Evolutionary conservation across 2,797 vertebrate species (phyloP).

Genomic region (Aldrovandia affinis): DNA sequence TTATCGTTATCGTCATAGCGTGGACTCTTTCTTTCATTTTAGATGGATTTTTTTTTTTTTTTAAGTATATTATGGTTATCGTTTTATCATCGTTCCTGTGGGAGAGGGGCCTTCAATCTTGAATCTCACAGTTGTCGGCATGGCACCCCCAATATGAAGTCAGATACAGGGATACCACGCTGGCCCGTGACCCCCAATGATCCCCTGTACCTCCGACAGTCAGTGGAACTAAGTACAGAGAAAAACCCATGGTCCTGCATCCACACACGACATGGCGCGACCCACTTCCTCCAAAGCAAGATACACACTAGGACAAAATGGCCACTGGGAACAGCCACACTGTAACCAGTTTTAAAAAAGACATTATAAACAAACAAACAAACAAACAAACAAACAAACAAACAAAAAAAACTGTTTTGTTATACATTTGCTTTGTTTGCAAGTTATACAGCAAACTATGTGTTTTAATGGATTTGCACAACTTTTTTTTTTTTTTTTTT

Average conservation of each 20-base stretch:
- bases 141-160: too few species aligned
- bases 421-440: constrained; percentile 28
- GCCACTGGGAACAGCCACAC: constrained; percentile 18
- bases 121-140: too few species aligned
- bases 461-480: constrained; percentile 50
- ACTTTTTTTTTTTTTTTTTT: constrained; percentile 56
- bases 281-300: constrained; percentile 14
- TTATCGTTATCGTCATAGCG: too few species aligned
- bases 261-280: background rate
- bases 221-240: constrained; percentile 17
- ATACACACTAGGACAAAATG: constrained; percentile 9
- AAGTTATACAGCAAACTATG: constrained; percentile 38
- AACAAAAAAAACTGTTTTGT: constrained; percentile 5
- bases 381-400: too few species aligned
- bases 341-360: constrained; percentile 23
- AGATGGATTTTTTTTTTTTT: too few species aligned
- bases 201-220: background rate
- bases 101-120: too few species aligned
- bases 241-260: constrained; percentile 18
- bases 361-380: constrained; percentile 3
- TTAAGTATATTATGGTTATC: too few species aligned
- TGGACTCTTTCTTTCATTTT: too few species aligned
- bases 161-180: too few species aligned
- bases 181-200: background rate
- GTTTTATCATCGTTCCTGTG: too few species aligned